Evolutionary conservation across 2,113 vertebrate genomes (phyloP).

Genomic region (Channa argus): DNA sequence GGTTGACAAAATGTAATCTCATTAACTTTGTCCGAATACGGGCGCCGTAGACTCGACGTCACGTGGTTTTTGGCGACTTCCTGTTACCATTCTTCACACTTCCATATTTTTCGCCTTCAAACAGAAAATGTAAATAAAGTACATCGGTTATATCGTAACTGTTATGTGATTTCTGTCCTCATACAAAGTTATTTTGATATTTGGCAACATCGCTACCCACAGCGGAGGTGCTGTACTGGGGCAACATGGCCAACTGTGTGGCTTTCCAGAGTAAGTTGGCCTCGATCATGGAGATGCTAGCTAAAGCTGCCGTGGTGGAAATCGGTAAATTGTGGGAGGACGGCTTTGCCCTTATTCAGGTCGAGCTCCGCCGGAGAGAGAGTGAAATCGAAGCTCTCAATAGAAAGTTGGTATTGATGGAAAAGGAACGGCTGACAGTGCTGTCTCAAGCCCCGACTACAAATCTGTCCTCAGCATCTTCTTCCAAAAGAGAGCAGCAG

Average conservation of each 20-base stretch:
- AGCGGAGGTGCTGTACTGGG: neutral
- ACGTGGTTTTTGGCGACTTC: slow-evolving; percentile 60
- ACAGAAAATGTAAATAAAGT: slow-evolving; percentile 40
- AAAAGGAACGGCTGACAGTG: slow-evolving; percentile 59
- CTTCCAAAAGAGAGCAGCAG: slow-evolving; percentile 54
- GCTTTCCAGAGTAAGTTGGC: slow-evolving; percentile 78
- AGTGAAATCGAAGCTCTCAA: slow-evolving; percentile 76
- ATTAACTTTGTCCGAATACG: slow-evolving; percentile 33
- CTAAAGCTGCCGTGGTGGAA: slow-evolving; percentile 79
- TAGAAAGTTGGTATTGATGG: slow-evolving; percentile 65
- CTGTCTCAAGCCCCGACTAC: slow-evolving; percentile 5
- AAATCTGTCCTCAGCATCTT: slow-evolving; percentile 26
- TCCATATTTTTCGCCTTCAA: slow-evolving; percentile 51
- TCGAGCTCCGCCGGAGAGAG: slow-evolving; percentile 77
- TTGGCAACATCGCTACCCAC: no score
- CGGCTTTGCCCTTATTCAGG: slow-evolving; percentile 68
- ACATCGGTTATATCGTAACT: neutral
- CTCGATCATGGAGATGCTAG: slow-evolving; percentile 80
- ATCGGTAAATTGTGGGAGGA: slow-evolving; percentile 82
- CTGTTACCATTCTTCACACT: slow-evolving; percentile 62
- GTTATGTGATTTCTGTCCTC: neutral
- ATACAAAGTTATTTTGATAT: neutral
- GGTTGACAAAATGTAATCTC: no score
- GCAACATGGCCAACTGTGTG: slow-evolving; percentile 65
- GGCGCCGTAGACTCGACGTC: slow-evolving; percentile 20